phyloP scores from a whole-genome alignment of 2,888 invertebrate genomes.

The Ennomos erosarius region DNA sequence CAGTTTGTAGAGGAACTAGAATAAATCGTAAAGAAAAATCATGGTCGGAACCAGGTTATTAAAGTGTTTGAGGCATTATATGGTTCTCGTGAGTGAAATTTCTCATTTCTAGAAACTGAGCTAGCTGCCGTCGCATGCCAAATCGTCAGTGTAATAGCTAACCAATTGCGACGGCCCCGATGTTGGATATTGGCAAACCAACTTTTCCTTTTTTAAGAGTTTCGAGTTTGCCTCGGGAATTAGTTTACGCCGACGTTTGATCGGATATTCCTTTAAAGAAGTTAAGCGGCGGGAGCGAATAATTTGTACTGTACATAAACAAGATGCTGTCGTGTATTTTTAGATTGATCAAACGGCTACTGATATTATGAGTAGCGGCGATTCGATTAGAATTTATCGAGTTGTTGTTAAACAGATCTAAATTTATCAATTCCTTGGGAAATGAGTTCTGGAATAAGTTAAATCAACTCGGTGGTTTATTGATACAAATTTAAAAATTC shows the following conservation, averaged over 20 bases:
- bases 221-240: constrained; percentile 79
- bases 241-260: constrained; percentile 82
- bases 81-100: constrained; percentile 32
- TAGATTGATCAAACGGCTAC: constrained; percentile 57
- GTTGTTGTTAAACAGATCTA: constrained; percentile 23
- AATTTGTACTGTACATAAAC: constrained; percentile 65
- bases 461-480: constrained; percentile 5
- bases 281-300: constrained; percentile 65
- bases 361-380: constrained; percentile 46
- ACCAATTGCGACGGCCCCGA: constrained; percentile 72
- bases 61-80: constrained; percentile 4
- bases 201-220: constrained; percentile 69
- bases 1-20: too few relatives aligned
- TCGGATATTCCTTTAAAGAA: constrained; percentile 81
- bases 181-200: constrained; percentile 62
- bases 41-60: background rate
- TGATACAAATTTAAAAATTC: constrained; percentile 8
- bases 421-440: constrained; percentile 16
- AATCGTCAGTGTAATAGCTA: constrained; percentile 76
- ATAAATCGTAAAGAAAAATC: too few relatives aligned
- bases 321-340: constrained; percentile 55
- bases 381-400: constrained; percentile 37
- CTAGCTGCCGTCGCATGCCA: constrained; percentile 49
- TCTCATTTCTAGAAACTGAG: constrained; percentile 39
- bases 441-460: constrained; percentile 1